Evolutionary conservation across 2,888 invertebrate genomes (phyloP).

Genomic region (Drosophila phalerata): DNA sequence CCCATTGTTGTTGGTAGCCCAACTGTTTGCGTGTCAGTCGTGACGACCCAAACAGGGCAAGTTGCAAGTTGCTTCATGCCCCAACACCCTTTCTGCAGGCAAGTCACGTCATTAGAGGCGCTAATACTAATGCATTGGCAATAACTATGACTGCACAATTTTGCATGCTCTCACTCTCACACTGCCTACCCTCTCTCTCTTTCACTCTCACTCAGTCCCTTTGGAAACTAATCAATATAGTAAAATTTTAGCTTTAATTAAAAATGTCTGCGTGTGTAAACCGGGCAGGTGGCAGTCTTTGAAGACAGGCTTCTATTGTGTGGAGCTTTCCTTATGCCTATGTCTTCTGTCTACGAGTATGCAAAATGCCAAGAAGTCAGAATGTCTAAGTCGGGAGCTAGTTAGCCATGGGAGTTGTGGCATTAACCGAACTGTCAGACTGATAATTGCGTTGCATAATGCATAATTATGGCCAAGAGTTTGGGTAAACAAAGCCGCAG

Average conservation of each 20-base stretch:
- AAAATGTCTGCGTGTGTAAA: slow-evolving; percentile 80
- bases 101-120: slow-evolving; percentile 73
- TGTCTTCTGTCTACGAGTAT: slow-evolving; percentile 1
- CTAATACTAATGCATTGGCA: slow-evolving; percentile 78
- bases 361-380: slow-evolving; percentile 33
- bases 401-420: slow-evolving; percentile 51
- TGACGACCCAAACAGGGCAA: slow-evolving; percentile 22
- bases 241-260: slow-evolving; percentile 77
- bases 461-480: slow-evolving; percentile 59
- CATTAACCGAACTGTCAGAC: slow-evolving; percentile 75
- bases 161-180: slow-evolving; percentile 40
- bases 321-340: not conserved
- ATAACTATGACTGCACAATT: slow-evolving; percentile 71
- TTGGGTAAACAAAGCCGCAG: slow-evolving; percentile 35
- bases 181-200: not conserved
- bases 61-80: slow-evolving; percentile 28
- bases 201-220: not conserved
- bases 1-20: slow-evolving; percentile 23
- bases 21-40: slow-evolving; percentile 70
- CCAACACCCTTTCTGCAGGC: slow-evolving; percentile 6
- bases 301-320: slow-evolving; percentile 31
- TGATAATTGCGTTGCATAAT: slow-evolving; percentile 78
- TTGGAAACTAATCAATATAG: slow-evolving; percentile 75
- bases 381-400: slow-evolving; percentile 26
- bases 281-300: slow-evolving; percentile 65